Percentiles rank a stretch among this genome's conserved stretches.
phyloP scores from a whole-genome alignment of 2,113 vertebrate species.

The Tyrannus savana region DNA sequence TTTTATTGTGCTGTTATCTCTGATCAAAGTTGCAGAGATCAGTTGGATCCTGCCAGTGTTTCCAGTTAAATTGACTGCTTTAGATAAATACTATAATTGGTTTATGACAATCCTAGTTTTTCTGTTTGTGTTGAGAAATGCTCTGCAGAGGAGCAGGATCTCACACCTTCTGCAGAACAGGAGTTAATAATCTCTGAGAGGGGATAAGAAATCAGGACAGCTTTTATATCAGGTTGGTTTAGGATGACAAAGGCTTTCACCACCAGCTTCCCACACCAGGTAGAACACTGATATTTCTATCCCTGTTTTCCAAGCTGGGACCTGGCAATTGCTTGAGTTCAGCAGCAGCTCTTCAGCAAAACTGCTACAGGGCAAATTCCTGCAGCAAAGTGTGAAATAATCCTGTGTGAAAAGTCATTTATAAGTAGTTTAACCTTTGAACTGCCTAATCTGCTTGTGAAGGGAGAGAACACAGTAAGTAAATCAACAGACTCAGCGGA shows the following conservation, averaged over 20 bases:
- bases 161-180: neutral
- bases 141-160: neutral
- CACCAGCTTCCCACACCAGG: neutral
- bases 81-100: neutral
- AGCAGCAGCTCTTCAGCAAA: neutral
- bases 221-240: neutral
- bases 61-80: neutral
- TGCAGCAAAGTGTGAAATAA: neutral
- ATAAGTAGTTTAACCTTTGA: constrained; percentile 35
- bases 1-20: neutral
- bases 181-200: neutral
- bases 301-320: neutral
- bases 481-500: neutral
- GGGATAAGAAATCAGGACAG: neutral
- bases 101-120: neutral
- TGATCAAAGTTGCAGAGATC: neutral
- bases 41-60: neutral
- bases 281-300: accelerated
- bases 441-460: constrained; percentile 5
- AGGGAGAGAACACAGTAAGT: neutral
- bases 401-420: constrained; percentile 26
- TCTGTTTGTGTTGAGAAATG: neutral
- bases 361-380: neutral
- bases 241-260: neutral
- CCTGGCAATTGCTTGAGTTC: neutral